phyloP scores from a whole-genome alignment of 2,113 vertebrate species.

The Periophthalmus modestus region DNA sequence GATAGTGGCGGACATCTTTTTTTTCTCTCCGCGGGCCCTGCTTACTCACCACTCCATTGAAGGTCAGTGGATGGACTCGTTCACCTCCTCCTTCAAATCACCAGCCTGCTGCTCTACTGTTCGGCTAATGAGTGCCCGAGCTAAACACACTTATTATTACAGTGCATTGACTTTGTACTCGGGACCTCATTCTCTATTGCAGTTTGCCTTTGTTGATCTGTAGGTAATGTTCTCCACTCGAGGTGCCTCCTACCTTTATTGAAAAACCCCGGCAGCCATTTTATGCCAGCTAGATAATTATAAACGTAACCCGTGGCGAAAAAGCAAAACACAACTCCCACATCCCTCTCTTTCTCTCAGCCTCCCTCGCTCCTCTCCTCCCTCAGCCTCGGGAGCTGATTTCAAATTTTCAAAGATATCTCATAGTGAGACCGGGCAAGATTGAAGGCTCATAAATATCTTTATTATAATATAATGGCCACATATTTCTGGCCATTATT shows the following conservation, averaged over 20 bases:
- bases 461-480: conserved; percentile 77
- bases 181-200: conserved; percentile 24
- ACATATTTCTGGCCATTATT: conserved; percentile 72
- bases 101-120: conserved; percentile 36
- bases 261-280: conserved; percentile 68
- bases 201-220: conserved; percentile 60
- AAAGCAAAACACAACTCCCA: conserved; percentile 74
- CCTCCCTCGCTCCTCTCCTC: conserved; percentile 34
- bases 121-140: conserved; percentile 38
- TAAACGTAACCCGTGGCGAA: conserved; percentile 75
- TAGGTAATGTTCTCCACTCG: conserved; percentile 61
- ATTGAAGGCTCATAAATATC: conserved; percentile 77
- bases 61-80: conserved; percentile 68
- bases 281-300: conserved; percentile 73
- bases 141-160: conserved; percentile 43
- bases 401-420: conserved; percentile 73
- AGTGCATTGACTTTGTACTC: conserved; percentile 28
- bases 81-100: conserved; percentile 65
- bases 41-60: conserved; percentile 67
- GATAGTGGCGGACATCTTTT: conserved; percentile 57
- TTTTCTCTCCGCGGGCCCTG: conserved; percentile 53
- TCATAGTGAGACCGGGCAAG: conserved; percentile 64
- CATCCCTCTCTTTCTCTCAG: conserved; percentile 44
- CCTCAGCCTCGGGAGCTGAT: conserved; percentile 66
- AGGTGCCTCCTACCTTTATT: conserved; percentile 71